These are phyloP conservation scores for Circaetus gallicus DNA, from an alignment of 2,113 vertebrate species.

Conservation along the genomic window DNA sequence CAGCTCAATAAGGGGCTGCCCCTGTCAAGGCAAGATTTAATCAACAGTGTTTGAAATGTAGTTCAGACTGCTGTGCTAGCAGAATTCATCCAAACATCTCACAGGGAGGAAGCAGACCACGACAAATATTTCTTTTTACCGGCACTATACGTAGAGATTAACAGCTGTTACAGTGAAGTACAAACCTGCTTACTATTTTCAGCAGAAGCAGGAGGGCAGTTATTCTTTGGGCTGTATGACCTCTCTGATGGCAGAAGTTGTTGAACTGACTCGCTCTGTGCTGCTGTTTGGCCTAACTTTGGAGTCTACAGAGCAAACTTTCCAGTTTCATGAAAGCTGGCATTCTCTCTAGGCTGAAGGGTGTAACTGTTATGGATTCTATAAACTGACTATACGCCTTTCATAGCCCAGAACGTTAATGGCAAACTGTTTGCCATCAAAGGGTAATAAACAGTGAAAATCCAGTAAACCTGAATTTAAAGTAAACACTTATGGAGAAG, in stretches of 20 bases:
- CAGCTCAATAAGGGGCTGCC: background rate
- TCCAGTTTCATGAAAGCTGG: background rate
- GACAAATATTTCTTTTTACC: slow-evolving; percentile 55
- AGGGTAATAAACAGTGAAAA: background rate
- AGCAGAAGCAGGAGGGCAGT: slow-evolving; percentile 15
- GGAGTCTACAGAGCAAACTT: background rate
- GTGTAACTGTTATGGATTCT: background rate
- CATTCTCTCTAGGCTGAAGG: background rate
- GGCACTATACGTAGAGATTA: slow-evolving; percentile 13
- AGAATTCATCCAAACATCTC: slow-evolving; percentile 29
- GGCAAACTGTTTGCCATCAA: background rate
- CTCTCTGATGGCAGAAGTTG: background rate
- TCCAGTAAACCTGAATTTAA: background rate
- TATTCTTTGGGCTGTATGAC: slow-evolving; percentile 2
- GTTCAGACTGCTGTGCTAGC: background rate
- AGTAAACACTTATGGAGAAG: background rate
- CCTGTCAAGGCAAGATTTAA: slow-evolving; percentile 24
- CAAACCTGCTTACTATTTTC: slow-evolving; percentile 42
- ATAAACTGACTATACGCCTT: background rate
- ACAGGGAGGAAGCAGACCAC: background rate
- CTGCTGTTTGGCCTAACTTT: background rate
- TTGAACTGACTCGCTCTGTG: background rate
- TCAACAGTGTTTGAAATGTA: background rate
- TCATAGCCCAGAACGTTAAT: background rate
- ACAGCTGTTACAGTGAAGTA: slow-evolving; percentile 39